Percentiles rank a stretch among this genome's conserved stretches.
These are phyloP conservation scores for Pimpla rufipes DNA, from an alignment of 2,888 invertebrate genomes.

Conservation along the genomic window DNA sequence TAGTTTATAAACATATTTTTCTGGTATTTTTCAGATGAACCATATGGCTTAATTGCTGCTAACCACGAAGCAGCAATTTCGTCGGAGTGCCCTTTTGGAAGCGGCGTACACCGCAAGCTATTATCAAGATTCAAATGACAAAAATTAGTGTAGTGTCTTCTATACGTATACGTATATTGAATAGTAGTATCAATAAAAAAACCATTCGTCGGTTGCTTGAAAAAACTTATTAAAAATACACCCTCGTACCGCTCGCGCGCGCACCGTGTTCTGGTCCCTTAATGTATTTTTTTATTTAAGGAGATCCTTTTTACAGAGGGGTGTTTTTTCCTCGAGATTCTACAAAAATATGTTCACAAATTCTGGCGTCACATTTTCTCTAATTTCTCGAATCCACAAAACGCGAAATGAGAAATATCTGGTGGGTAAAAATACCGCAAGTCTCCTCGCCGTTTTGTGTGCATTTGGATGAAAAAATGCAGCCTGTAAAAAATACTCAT, in stretches of 20 bases:
- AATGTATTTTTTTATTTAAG: too few species aligned
- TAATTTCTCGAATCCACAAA: too few species aligned
- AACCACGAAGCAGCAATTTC: conserved; percentile 40
- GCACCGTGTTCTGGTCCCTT: conserved; percentile 6
- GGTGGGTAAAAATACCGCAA: too few species aligned
- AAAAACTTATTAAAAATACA: conserved; percentile 7
- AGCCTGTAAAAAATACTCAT: too few species aligned
- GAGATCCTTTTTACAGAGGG: too few species aligned
- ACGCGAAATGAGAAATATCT: too few species aligned
- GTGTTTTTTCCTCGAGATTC: too few species aligned
- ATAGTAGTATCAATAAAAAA: conserved; percentile 11
- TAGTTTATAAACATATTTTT: conserved; percentile 39
- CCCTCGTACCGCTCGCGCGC: conserved; percentile 1
- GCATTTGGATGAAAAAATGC: too few species aligned
- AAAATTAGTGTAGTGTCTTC: conserved; percentile 30
- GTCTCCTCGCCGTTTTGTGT: too few species aligned
- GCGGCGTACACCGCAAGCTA: conserved; percentile 38
- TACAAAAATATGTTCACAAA: too few species aligned
- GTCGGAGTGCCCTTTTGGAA: conserved; percentile 34
- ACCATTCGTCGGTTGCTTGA: conserved; percentile 11
- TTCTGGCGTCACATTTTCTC: too few species aligned
- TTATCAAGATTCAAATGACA: conserved; percentile 19
- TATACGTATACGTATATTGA: conserved; percentile 39
- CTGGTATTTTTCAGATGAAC: conserved; percentile 38
- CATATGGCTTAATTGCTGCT: conserved; percentile 46